phyloP scores from a whole-genome alignment of 2,888 invertebrate genomes.

The Saturnia japonica region DNA sequence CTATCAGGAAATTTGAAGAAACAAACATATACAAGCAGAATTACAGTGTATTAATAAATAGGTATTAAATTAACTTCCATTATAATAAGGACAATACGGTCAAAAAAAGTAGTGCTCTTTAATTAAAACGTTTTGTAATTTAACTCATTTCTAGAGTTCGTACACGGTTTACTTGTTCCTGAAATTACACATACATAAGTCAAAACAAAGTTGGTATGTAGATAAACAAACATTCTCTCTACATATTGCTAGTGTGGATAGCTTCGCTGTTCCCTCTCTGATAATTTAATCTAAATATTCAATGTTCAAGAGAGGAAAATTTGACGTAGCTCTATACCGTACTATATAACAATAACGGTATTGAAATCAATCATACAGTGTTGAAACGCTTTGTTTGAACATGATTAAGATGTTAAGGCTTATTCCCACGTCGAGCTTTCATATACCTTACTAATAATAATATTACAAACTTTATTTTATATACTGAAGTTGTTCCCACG shows the following conservation, averaged over 20 bases:
- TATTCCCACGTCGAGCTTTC: background rate
- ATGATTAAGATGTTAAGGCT: slow-evolving; percentile 63
- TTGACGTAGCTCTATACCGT: slow-evolving; percentile 3
- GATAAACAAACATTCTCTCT: background rate
- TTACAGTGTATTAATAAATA: too few species aligned
- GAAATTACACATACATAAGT: slow-evolving; percentile 7
- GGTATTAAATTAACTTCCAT: too few species aligned
- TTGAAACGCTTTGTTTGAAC: slow-evolving; percentile 61
- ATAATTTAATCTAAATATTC: slow-evolving; percentile 14
- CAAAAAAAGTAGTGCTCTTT: background rate
- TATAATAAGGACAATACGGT: background rate
- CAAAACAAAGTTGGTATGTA: background rate
- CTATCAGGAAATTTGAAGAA: too few species aligned
- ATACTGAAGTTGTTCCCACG: background rate
- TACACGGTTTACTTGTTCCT: background rate
- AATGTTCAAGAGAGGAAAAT: slow-evolving; percentile 10
- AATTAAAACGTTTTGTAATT: background rate
- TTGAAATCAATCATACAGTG: slow-evolving; percentile 51
- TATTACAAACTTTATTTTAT: too few species aligned
- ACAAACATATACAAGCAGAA: too few species aligned
- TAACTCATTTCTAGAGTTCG: background rate
- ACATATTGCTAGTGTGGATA: slow-evolving; percentile 9
- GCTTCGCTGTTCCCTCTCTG: background rate
- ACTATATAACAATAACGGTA: slow-evolving; percentile 16
- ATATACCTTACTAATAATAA: background rate